A percentile compares a stretch with the other conserved stretches of the same genome.
phyloP scores from a whole-genome alignment of 2,797 vertebrate genomes.

The Salmo trutta region DNA sequence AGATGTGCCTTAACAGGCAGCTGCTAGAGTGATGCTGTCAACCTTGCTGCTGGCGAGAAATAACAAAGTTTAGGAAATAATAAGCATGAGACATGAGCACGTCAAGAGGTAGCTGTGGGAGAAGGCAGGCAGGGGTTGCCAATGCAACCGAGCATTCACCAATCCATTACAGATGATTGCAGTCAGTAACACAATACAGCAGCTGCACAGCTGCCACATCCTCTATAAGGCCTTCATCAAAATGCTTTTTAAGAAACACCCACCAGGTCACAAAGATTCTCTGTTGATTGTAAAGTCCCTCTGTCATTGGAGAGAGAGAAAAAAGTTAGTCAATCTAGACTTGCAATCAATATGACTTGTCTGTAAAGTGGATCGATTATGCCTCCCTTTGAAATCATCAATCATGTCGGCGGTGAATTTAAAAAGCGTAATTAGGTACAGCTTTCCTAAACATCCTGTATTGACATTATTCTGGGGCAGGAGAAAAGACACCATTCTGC shows the following conservation, averaged over 20 bases:
- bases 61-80: slow-evolving; percentile 72
- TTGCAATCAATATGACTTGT: slow-evolving; percentile 85
- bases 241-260: slow-evolving; percentile 66
- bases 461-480: slow-evolving; percentile 76
- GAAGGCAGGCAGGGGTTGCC: slow-evolving; percentile 38
- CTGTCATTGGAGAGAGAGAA: slow-evolving; percentile 65
- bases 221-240: slow-evolving; percentile 66
- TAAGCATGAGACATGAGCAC: slow-evolving; percentile 60
- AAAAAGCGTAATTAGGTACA: slow-evolving; percentile 82
- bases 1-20: slow-evolving; percentile 60
- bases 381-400: slow-evolving; percentile 82
- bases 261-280: slow-evolving; percentile 76
- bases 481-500: slow-evolving; percentile 82
- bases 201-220: slow-evolving; percentile 72
- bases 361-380: slow-evolving; percentile 83
- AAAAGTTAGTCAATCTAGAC: slow-evolving; percentile 75
- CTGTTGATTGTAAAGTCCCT: slow-evolving; percentile 73
- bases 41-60: slow-evolving; percentile 66
- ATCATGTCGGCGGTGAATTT: slow-evolving; percentile 78
- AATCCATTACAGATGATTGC: slow-evolving; percentile 75
- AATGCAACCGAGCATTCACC: slow-evolving; percentile 63
- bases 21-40: slow-evolving; percentile 54
- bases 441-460: slow-evolving; percentile 81
- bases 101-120: slow-evolving; percentile 54
- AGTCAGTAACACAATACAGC: slow-evolving; percentile 63